A percentile compares a stretch with the other conserved stretches of the same genome.
Conservation (phyloP, 1,140 invertebrate genomes). For the Drosophila virilis region DNA sequence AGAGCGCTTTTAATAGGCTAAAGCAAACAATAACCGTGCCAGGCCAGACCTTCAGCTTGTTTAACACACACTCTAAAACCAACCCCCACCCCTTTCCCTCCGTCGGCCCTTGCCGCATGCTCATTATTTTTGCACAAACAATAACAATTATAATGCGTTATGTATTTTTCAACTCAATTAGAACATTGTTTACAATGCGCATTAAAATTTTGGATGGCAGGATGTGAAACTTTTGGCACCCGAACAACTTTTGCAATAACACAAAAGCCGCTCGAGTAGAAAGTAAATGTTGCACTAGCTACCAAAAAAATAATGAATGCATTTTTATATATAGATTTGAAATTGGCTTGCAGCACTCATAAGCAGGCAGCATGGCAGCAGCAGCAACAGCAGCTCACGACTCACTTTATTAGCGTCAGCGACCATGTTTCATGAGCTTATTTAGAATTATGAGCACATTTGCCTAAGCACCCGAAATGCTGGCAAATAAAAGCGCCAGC, state of each 20-base stretch:
- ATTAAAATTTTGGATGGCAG: conserved; percentile 67
- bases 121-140: conserved; percentile 76
- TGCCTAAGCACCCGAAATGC: conserved; percentile 45
- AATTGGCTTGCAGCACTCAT: conserved; percentile 25
- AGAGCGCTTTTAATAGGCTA: conserved; percentile 60
- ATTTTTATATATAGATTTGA: conserved; percentile 21
- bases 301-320: background rate
- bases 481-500: conserved; percentile 38
- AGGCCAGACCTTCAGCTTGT: background rate
- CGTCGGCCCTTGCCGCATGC: background rate
- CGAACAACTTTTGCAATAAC: conserved; percentile 58
- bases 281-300: conserved; percentile 37
- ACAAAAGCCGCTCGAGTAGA: conserved; percentile 32
- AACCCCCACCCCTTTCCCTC: background rate
- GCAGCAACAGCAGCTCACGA: conserved; percentile 8
- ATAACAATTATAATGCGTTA: conserved; percentile 77
- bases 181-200: conserved; percentile 79
- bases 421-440: conserved; percentile 47
- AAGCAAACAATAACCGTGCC: conserved; percentile 56
- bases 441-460: conserved; percentile 62
- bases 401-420: conserved; percentile 37
- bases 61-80: background rate
- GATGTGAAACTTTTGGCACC: conserved; percentile 46
- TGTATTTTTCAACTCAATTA: conserved; percentile 83
- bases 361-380: conserved; percentile 14